Evolutionary conservation across 2,797 vertebrate genomes (phyloP).

Genomic region (Heterohyrax brucei): DNA sequence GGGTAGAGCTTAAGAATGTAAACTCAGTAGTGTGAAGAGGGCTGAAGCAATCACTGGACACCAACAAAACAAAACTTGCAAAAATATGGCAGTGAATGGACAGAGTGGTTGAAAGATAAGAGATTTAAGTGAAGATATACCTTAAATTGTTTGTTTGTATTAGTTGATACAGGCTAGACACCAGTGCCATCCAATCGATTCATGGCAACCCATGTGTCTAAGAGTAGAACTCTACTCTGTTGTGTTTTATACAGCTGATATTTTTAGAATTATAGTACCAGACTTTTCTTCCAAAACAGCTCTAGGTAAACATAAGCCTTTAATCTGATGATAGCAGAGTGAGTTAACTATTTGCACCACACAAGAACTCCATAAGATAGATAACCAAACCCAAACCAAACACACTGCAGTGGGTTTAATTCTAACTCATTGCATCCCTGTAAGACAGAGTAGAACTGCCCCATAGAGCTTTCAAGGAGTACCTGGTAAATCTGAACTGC

Average conservation of each 20-base stretch:
- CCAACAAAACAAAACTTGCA: background rate
- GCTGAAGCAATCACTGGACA: background rate
- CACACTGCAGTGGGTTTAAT: too few relatives aligned
- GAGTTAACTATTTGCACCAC: background rate
- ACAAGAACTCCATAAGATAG: too few relatives aligned
- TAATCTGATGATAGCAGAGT: background rate
- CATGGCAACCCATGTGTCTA: background rate
- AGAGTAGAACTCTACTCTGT: background rate
- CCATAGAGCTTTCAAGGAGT: too few relatives aligned
- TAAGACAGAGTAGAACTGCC: too few relatives aligned
- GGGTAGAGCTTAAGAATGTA: background rate
- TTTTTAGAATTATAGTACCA: background rate
- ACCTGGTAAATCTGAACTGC: too few relatives aligned
- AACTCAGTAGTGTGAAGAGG: background rate
- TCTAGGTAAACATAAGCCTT: background rate
- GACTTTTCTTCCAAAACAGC: background rate
- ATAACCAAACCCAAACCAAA: background rate
- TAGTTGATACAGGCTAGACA: background rate
- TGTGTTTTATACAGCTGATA: background rate
- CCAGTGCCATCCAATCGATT: background rate
- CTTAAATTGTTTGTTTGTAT: slow-evolving; percentile 24
- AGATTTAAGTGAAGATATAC: background rate
- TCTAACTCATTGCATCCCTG: too few relatives aligned
- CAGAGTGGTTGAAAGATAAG: background rate
- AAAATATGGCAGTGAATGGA: background rate